Evolutionary conservation across 2,888 invertebrate species (phyloP), one percentile per base, ranked within the genome.

Genomic region (Exocentrus adspersus): DNA sequence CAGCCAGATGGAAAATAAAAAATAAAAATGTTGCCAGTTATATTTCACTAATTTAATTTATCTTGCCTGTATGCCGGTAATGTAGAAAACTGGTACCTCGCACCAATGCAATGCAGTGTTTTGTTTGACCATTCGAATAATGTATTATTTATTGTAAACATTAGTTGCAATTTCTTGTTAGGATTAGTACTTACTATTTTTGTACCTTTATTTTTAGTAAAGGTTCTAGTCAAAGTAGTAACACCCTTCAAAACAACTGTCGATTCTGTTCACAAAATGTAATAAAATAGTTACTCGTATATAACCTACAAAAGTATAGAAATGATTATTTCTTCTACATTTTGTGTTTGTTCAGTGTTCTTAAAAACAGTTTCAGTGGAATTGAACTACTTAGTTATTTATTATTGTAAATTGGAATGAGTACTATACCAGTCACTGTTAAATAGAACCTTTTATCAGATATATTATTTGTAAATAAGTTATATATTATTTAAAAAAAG

Each of bases 361-460:
- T 48, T 56, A 19, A 51, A 10, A 43, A 17, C 19, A 46, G 63
- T 57, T 61, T 66, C 50, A 54, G 63, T 66, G 58, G 58, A 63
- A 58, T 66, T 62, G 60, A 57, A 52, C n/a, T n/a, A n/a, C n/a
- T n/a, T n/a, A n/a, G 56, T 66, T 48, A 63, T 63, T 63, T 58
- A 62, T 58, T 65, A 54, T 61, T 58, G 58, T 65, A 65, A 64
- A 65, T 65, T 53, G 53, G 42, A 20, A 41, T 53, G 41, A 53
- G 53, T 53, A 62, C 56, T 66, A 63, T 67, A 72, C 68, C 72
- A 74, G 71, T 74, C 71, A 72, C 67, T 73, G 64, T 67, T 72
- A 52, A 58, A 69, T 67, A 67, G 64, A 67, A n/a, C n/a, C 64
- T 61, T 37, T 68, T 67, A 68, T 64, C 65, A 65, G 65, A 71